Percentiles rank a stretch among this genome's conserved stretches.
Conservation (phyloP, 2,113 vertebrate species). For the Amphiprion ocellaris region DNA sequence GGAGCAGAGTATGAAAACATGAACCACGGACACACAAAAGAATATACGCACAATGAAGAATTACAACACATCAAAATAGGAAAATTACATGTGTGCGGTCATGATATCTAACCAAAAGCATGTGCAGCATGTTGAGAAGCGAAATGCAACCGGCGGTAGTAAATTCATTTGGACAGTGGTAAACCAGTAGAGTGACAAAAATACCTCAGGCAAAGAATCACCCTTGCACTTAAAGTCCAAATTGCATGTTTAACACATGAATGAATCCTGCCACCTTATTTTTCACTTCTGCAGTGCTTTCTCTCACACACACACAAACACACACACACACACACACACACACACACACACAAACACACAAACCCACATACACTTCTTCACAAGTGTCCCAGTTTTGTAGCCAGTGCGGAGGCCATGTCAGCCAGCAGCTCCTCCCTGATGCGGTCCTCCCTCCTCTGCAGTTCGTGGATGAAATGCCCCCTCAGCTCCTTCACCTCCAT, state of each 20-base stretch:
- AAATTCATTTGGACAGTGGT: constrained; percentile 38
- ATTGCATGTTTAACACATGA: constrained; percentile 28
- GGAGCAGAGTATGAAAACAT: constrained; percentile 17
- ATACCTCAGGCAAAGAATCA: constrained; percentile 23
- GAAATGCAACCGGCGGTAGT: not conserved
- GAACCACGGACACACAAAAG: not conserved
- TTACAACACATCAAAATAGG: constrained; percentile 9
- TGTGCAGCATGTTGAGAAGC: constrained; percentile 32
- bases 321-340: not conserved
- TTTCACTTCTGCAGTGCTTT: not conserved
- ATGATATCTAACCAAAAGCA: constrained; percentile 38
- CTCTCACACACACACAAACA: constrained; percentile 1
- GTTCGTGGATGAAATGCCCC: constrained; percentile 75
- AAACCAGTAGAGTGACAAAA: constrained; percentile 33
- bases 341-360: too few species aligned
- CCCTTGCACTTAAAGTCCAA: constrained; percentile 21
- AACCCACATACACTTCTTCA: constrained; percentile 25
- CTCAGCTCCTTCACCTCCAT: constrained; percentile 55
- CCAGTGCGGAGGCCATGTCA: constrained; percentile 71
- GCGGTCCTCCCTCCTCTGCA: constrained; percentile 73
- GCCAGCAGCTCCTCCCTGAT: constrained; percentile 70
- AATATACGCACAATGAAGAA: not conserved
- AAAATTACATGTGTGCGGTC: constrained; percentile 2
- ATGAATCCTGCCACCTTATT: constrained; percentile 4
- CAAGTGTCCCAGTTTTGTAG: constrained; percentile 56